Conservation (phyloP, 2,113 vertebrate species). For the Eublepharis macularius region DNA sequence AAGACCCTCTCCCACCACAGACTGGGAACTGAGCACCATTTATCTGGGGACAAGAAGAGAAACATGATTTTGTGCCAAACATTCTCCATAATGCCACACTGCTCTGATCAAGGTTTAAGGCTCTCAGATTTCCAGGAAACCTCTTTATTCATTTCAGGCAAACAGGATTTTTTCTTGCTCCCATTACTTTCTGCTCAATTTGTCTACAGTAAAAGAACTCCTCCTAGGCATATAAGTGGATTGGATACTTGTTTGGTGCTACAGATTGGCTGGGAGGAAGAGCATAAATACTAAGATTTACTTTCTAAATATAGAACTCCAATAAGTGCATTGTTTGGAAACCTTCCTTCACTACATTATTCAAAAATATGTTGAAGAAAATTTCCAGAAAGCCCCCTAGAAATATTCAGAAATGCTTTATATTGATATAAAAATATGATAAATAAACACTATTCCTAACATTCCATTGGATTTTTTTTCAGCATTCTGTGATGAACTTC, state of each 20-base stretch:
- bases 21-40: neutral
- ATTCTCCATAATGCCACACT: neutral
- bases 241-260: neutral
- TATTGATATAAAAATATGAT: too few species aligned
- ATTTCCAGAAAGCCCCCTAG: neutral
- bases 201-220: neutral
- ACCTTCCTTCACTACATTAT: neutral
- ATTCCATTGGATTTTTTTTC: neutral
- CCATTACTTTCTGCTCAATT: neutral
- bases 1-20: too few species aligned
- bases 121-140: neutral
- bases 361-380: neutral
- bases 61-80: neutral
- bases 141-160: neutral
- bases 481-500: neutral
- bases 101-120: neutral
- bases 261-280: neutral
- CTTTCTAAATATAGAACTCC: neutral
- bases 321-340: neutral
- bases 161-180: neutral
- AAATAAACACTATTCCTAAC: too few species aligned
- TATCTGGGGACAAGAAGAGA: neutral
- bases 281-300: neutral
- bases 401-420: neutral
- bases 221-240: neutral